Evolutionary conservation across 2,113 vertebrate species (phyloP).

Genomic region (Stictonetta naevosa): DNA sequence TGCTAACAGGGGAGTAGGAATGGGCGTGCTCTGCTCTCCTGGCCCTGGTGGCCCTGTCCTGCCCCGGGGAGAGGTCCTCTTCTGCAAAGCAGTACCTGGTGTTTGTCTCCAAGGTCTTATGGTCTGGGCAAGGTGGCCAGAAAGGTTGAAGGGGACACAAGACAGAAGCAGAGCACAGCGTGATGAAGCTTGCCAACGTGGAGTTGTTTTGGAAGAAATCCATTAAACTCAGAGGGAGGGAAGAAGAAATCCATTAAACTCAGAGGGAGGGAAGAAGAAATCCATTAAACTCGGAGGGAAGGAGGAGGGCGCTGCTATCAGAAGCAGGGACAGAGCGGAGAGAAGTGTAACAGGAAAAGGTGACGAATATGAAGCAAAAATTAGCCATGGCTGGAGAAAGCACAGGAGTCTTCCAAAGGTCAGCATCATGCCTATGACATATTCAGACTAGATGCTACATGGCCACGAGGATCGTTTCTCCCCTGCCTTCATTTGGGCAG

Average conservation of each 20-base stretch:
- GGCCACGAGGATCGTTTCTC: rapidly evolving
- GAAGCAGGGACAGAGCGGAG: rapidly evolving
- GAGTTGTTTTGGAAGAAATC: neutral
- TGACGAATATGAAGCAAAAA: neutral
- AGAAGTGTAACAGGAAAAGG: neutral
- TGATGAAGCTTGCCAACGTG: rapidly evolving
- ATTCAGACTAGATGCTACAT: rapidly evolving
- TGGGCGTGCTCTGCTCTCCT: rapidly evolving
- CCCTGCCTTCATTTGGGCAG: neutral
- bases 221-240: neutral
- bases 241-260: neutral
- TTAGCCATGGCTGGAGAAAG: rapidly evolving
- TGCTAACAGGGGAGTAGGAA: neutral
- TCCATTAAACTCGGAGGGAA: no score
- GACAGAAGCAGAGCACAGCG: neutral
- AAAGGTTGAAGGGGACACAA: rapidly evolving
- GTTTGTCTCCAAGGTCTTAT: rapidly evolving
- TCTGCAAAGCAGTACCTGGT: neutral
- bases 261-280: rapidly evolving
- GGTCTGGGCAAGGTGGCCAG: neutral
- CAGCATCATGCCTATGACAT: rapidly evolving
- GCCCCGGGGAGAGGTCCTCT: rapidly evolving
- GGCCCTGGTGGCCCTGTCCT: neutral
- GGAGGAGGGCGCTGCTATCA: rapidly evolving
- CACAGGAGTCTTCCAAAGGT: neutral